phyloP scores from a whole-genome alignment of 2,797 vertebrate species.

The Salmo trutta region DNA sequence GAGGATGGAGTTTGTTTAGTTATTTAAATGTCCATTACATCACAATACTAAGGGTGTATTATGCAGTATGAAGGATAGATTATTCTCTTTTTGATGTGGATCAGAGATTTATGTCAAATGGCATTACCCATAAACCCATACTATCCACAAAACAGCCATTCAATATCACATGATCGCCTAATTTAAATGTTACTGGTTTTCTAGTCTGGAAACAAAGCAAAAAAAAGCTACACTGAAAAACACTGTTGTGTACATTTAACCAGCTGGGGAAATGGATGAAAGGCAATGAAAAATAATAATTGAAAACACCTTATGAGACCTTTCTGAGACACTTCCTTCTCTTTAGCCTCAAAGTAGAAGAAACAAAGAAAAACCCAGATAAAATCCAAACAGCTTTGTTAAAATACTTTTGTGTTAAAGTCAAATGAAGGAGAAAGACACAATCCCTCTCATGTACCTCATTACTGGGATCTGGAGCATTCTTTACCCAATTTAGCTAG shows the following conservation, averaged over 20 bases:
- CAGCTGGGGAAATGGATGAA: constrained; percentile 48
- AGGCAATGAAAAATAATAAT: constrained; percentile 51
- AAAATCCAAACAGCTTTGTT: constrained; percentile 46
- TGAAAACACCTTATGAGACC: constrained; percentile 57
- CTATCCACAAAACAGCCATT: too few species aligned
- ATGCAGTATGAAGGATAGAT: neutral
- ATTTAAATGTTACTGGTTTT: too few species aligned
- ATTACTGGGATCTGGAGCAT: constrained; percentile 64
- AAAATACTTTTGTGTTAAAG: constrained; percentile 66
- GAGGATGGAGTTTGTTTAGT: neutral
- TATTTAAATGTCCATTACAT: neutral
- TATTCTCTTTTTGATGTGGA: neutral
- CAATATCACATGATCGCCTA: too few species aligned
- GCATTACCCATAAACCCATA: too few species aligned
- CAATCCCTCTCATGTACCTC: constrained; percentile 59
- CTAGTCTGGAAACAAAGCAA: too few species aligned
- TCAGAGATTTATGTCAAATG: neutral
- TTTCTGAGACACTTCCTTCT: constrained; percentile 48
- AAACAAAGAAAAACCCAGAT: constrained; percentile 38
- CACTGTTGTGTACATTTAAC: constrained; percentile 32
- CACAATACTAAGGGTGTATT: neutral
- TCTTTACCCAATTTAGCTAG: constrained; percentile 47
- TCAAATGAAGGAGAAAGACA: constrained; percentile 71
- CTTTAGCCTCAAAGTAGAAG: constrained; percentile 29
- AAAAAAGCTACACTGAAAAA: constrained; percentile 21